Evolutionary conservation across 2,888 invertebrate genomes (phyloP).

Genomic region (Leistus spinibarbis): DNA sequence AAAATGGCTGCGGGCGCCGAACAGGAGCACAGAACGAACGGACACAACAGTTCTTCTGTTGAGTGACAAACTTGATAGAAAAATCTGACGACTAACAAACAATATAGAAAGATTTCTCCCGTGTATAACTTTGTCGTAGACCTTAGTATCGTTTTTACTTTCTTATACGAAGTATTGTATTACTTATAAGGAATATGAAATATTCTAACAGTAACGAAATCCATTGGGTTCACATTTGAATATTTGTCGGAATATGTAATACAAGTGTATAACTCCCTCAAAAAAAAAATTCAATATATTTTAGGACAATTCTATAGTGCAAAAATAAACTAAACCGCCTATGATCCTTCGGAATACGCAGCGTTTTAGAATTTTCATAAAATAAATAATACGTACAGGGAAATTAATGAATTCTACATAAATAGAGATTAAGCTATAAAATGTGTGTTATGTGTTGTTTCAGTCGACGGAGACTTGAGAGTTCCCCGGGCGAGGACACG

Average conservation of each 20-base stretch:
- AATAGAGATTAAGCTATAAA: no score
- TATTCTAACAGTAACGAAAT: no score
- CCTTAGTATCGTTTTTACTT: background rate
- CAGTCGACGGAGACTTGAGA: constrained; percentile 32
- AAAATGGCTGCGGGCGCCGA: constrained; percentile 2
- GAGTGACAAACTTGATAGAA: background rate
- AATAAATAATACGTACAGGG: no score
- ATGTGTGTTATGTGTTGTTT: background rate
- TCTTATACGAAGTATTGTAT: no score
- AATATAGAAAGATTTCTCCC: background rate
- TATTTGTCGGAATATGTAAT: background rate
- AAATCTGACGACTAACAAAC: background rate
- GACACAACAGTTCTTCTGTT: background rate
- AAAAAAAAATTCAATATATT: background rate
- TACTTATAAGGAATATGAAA: no score
- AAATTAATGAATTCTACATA: no score
- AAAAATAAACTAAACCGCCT: no score
- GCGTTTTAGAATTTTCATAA: no score
- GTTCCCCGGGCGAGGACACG: constrained; percentile 22
- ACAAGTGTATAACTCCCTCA: background rate
- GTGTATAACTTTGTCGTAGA: background rate
- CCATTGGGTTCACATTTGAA: background rate
- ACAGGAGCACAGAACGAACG: background rate
- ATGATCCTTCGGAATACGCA: no score
- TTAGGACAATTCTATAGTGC: no score